Conservation (phyloP, 2,113 vertebrate species). For the Menura novaehollandiae region DNA sequence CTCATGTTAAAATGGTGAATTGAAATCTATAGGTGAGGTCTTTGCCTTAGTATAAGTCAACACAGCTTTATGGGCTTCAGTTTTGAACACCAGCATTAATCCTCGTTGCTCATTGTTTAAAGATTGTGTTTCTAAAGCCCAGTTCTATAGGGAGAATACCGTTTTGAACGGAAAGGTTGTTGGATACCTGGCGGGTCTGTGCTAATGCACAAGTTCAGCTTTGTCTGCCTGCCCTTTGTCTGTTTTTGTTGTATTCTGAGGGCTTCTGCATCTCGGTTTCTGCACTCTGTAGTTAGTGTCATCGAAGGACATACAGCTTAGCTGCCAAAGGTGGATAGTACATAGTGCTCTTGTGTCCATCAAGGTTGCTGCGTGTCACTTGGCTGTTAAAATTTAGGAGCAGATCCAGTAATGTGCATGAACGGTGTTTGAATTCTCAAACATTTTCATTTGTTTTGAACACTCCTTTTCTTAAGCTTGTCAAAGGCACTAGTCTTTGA, state of each 20-base stretch:
- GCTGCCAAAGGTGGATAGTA: not conserved
- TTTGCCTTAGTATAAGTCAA: not conserved
- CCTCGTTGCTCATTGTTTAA: not conserved
- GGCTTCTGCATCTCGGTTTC: not conserved
- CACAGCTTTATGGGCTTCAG: not conserved
- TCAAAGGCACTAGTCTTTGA: not conserved
- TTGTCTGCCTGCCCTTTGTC: not conserved
- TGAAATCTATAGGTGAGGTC: not conserved
- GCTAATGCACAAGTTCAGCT: not conserved
- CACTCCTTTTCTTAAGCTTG: not conserved
- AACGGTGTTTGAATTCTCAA: not conserved
- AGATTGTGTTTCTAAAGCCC: not conserved
- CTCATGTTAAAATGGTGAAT: not conserved
- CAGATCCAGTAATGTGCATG: not conserved
- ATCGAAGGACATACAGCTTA: not conserved
- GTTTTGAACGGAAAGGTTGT: not conserved
- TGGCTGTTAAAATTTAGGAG: not conserved
- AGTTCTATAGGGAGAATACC: not conserved
- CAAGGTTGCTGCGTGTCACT: not conserved
- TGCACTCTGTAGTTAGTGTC: not conserved
- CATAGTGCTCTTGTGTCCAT: not conserved
- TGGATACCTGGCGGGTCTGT: not conserved
- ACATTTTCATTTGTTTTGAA: not conserved
- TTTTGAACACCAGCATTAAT: not conserved
- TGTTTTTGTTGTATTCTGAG: not conserved